These are phyloP conservation scores for Pelagia noctiluca DNA, from an alignment of 30 jellyfish, hydroid and myxozoan genomes.

Conservation along the genomic window DNA sequence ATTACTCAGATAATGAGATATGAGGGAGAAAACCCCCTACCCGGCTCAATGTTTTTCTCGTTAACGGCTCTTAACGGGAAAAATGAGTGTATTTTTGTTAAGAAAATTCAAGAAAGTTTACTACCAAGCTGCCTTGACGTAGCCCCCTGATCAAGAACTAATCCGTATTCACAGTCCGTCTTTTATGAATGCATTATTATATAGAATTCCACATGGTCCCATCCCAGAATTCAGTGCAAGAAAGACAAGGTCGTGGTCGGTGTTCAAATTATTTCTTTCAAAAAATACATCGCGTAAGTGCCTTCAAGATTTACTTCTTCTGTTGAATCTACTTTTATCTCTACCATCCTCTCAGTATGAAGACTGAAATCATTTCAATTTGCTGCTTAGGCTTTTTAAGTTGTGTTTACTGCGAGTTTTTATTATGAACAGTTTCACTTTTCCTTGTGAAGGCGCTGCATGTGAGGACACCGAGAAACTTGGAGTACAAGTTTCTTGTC, in stretches of 20 bases:
- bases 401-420: neutral
- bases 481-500: neutral
- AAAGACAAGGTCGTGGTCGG: slow-evolving; percentile 23
- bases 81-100: too few species aligned
- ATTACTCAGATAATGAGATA: too few species aligned
- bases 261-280: neutral
- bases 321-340: neutral
- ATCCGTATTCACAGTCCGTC: too few species aligned
- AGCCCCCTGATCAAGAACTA: too few species aligned
- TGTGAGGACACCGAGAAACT: neutral
- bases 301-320: neutral
- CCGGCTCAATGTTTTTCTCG: too few species aligned
- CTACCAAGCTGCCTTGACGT: too few species aligned
- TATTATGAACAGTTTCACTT: neutral
- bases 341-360: neutral
- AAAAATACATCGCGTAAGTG: slow-evolving; percentile 71
- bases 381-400: too few species aligned
- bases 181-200: too few species aligned
- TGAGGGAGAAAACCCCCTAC: too few species aligned
- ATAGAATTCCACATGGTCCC: neutral
- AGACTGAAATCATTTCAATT: neutral
- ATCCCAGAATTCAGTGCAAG: slow-evolving; percentile 58
- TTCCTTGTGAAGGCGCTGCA: neutral
- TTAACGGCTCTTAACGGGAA: too few species aligned
- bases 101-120: too few species aligned